Percentiles rank a stretch among this genome's conserved stretches.
Evolutionary conservation across 2,797 vertebrate species (phyloP).

Genomic region (Anas capensis): DNA sequence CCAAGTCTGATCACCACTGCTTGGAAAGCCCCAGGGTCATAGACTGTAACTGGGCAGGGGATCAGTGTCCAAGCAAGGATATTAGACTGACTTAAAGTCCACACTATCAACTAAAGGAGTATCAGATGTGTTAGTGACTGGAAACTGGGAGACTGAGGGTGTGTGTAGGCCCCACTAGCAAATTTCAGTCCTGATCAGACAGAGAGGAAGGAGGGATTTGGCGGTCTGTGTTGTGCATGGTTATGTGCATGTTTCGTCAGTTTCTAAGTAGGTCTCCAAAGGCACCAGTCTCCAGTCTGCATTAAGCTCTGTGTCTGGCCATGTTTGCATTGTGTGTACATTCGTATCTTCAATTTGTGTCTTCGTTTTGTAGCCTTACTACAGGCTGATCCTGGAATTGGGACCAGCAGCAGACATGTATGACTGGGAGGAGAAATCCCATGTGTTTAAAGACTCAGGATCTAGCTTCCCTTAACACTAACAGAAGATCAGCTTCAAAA

Average conservation of each 20-base stretch:
- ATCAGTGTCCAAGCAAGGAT: too few relatives aligned
- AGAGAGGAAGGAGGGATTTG: background rate
- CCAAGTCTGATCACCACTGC: background rate
- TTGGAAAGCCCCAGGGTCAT: background rate
- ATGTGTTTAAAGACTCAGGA: background rate
- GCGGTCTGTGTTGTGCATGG: fast-evolving
- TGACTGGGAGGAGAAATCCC: background rate
- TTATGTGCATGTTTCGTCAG: fast-evolving
- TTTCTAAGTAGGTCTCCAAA: background rate
- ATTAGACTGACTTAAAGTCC: background rate
- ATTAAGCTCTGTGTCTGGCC: too few relatives aligned
- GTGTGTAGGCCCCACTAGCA: background rate
- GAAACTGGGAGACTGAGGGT: background rate
- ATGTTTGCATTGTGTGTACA: background rate
- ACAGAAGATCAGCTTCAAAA: background rate
- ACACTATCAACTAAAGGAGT: background rate
- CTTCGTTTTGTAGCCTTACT: background rate
- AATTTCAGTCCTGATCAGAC: background rate
- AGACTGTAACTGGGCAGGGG: too few relatives aligned
- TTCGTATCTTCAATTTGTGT: background rate
- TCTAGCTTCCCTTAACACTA: background rate
- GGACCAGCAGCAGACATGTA: background rate
- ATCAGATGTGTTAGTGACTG: background rate
- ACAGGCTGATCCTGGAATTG: background rate
- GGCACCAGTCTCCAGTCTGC: background rate